Percentiles rank a stretch among this genome's conserved stretches.
Evolutionary conservation across 2,888 invertebrate genomes (phyloP).

Genomic region (Gymnosoma rotundatum): DNA sequence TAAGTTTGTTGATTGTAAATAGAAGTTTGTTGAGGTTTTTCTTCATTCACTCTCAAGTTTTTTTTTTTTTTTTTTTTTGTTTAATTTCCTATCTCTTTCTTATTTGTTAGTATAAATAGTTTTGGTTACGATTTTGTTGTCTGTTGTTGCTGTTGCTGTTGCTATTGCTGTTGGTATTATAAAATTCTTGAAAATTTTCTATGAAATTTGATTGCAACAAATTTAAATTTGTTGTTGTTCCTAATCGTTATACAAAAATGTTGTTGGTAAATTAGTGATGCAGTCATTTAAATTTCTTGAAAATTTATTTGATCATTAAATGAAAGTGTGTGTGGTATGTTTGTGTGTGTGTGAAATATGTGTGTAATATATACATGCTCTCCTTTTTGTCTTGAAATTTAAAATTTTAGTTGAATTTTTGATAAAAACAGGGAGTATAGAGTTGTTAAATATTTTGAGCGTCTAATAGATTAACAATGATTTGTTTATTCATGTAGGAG

Average conservation of each 20-base stretch:
- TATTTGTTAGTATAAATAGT: conserved; percentile 36
- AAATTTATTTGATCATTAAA: conserved; percentile 55
- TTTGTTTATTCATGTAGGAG: conserved; percentile 40
- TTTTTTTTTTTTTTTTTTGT: neutral
- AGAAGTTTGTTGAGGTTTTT: conserved; percentile 55
- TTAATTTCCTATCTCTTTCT: neutral
- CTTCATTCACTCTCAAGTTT: neutral
- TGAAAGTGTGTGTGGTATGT: neutral
- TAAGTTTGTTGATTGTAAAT: conserved; percentile 53
- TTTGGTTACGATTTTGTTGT: conserved; percentile 26
- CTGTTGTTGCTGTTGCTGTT: conserved; percentile 4
- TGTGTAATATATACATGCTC: neutral
- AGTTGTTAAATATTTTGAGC: conserved; percentile 4
- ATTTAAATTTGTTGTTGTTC: conserved; percentile 40
- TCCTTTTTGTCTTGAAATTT: neutral
- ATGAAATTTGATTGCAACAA: conserved; percentile 60
- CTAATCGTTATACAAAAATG: neutral
- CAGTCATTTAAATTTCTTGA: conserved; percentile 49
- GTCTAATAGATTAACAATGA: conserved; percentile 40
- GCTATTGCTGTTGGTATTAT: conserved; percentile 13
- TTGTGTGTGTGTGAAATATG: neutral
- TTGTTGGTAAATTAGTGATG: conserved; percentile 40
- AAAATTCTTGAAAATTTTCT: conserved; percentile 48
- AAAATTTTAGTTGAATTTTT: conserved; percentile 5
- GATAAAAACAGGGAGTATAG: neutral